Conservation (phyloP, 2,888 invertebrate species). For the Phania funesta region DNA sequence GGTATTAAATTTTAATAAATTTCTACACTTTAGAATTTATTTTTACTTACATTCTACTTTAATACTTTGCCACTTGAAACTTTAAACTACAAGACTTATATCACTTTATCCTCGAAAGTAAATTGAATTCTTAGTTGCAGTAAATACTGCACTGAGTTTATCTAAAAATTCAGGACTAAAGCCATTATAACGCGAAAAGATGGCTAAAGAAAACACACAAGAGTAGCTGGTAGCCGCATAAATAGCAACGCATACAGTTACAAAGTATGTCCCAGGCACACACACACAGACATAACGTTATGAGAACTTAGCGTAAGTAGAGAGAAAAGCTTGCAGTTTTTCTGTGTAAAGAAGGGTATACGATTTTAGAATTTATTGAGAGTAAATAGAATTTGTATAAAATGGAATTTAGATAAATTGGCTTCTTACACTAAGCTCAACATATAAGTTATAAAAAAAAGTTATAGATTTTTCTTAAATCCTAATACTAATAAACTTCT, state of each 20-base stretch:
- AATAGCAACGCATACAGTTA: not conserved
- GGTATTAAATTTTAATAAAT: constrained; percentile 8
- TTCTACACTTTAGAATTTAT: not conserved
- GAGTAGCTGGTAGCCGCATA: constrained; percentile 28
- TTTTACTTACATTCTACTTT: constrained; percentile 32
- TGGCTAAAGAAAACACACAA: constrained; percentile 40
- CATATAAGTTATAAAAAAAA: constrained; percentile 32
- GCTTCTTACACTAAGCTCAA: constrained; percentile 55
- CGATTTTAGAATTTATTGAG: constrained; percentile 44
- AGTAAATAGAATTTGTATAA: constrained; percentile 63
- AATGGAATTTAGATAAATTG: constrained; percentile 61
- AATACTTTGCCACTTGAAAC: constrained; percentile 31
- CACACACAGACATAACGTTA: constrained; percentile 29
- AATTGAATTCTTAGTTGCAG: constrained; percentile 60
- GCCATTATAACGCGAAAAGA: constrained; percentile 55
- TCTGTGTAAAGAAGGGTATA: not conserved
- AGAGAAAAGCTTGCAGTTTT: constrained; percentile 15
- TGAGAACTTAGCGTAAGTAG: constrained; percentile 28
- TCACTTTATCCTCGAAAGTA: constrained; percentile 43
- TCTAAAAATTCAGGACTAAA: constrained; percentile 51
- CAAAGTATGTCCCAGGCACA: not conserved
- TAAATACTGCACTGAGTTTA: constrained; percentile 57
- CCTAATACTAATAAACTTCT: constrained; percentile 49
- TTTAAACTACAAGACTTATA: constrained; percentile 44
- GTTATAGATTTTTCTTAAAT: constrained; percentile 41